Percentiles rank a stretch among this genome's conserved stretches.
Conservation (phyloP, 92 coral and sea anemone genomes). For the Epizoanthus stellaris region DNA sequence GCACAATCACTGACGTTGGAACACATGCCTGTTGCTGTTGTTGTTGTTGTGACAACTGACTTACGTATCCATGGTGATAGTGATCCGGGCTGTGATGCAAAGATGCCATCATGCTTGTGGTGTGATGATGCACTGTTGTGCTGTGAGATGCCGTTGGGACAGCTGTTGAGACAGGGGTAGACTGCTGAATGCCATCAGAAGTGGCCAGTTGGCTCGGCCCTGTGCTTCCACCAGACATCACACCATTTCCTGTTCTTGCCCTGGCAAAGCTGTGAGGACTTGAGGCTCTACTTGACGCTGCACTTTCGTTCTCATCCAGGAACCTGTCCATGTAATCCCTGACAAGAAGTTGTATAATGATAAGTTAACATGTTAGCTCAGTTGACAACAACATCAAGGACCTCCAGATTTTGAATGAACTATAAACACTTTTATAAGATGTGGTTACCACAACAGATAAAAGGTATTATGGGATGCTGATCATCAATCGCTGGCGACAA, state of each 20-base stretch:
- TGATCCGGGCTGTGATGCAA: constrained; percentile 57
- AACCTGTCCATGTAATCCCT: constrained; percentile 99
- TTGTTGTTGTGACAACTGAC: constrained; percentile 65
- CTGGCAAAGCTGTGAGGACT: constrained; percentile 93
- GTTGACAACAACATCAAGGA: no score
- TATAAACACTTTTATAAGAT: no score
- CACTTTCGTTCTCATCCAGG: constrained; percentile 98
- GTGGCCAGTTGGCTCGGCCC: constrained; percentile 44
- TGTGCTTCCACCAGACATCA: constrained; percentile 46
- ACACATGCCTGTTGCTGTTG: constrained; percentile 83
- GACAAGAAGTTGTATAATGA: background rate
- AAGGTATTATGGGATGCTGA: no score
- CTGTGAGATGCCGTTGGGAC: constrained; percentile 39
- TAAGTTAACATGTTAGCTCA: background rate
- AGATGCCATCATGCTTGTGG: constrained; percentile 55
- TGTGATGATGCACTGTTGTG: constrained; percentile 36
- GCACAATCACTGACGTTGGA: constrained; percentile 95
- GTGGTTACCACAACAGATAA: no score
- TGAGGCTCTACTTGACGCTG: constrained; percentile 98
- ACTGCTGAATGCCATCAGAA: constrained; percentile 9
- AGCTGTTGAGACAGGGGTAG: constrained; percentile 9
- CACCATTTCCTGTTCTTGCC: constrained; percentile 79
- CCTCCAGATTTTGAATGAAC: no score
- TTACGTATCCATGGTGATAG: constrained; percentile 18
- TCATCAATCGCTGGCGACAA: no score